Percentiles rank a stretch among this genome's conserved stretches.
Conservation (phyloP, 2,888 invertebrate genomes). For the Xanthorhoe designata region DNA sequence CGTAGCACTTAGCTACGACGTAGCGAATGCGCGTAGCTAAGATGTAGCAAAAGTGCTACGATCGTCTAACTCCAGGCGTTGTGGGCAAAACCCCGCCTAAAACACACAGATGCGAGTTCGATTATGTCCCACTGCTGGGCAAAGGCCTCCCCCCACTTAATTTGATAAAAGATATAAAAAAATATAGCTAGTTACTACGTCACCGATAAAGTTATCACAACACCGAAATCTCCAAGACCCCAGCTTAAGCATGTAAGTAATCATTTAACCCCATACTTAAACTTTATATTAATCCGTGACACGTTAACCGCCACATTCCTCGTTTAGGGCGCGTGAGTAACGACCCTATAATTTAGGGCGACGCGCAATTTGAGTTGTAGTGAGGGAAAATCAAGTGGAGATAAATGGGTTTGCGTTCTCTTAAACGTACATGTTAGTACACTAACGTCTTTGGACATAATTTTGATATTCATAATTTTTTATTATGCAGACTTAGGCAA, state of each 20-base stretch:
- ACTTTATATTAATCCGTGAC: conserved; percentile 34
- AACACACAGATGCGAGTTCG: no score
- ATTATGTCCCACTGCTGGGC: no score
- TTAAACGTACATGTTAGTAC: not conserved
- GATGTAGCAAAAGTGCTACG: not conserved
- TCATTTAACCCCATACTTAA: conserved; percentile 30
- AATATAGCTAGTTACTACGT: no score
- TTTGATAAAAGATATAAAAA: no score
- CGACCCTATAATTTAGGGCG: conserved; percentile 55
- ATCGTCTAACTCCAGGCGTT: no score
- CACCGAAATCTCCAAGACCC: not conserved
- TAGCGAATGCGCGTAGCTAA: not conserved
- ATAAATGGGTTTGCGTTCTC: conserved; percentile 1
- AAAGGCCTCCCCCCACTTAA: no score
- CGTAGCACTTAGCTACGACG: conserved; percentile 16
- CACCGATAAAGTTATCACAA: not conserved
- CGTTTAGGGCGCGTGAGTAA: conserved; percentile 47
- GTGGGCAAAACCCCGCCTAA: no score
- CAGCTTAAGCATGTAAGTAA: conserved; percentile 19
- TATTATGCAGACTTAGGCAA: no score
- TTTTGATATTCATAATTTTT: no score
- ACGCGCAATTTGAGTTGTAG: conserved; percentile 45
- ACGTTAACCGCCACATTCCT: conserved; percentile 33
- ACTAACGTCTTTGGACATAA: not conserved
- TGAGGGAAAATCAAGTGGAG: conserved; percentile 25